Percentiles rank a stretch among this genome's conserved stretches.
These are phyloP conservation scores for Nannospalax galili DNA, from an alignment of 2,113 vertebrate genomes.

Conservation along the genomic window DNA sequence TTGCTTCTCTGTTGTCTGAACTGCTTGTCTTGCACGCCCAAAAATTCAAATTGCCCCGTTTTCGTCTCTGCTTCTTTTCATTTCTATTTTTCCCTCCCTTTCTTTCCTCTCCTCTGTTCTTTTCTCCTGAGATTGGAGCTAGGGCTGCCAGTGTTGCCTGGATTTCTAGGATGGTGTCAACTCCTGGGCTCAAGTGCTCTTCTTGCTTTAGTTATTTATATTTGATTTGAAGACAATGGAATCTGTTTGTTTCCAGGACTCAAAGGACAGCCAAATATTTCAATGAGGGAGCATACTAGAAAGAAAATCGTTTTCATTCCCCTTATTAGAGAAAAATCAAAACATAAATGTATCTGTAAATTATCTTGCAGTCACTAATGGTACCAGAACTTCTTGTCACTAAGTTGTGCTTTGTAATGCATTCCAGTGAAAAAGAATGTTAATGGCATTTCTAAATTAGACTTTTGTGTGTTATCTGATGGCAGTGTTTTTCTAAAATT, in stretches of 20 bases:
- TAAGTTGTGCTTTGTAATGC: not conserved
- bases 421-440: slow-evolving; percentile 30
- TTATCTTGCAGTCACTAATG: slow-evolving; percentile 19
- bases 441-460: slow-evolving; percentile 33
- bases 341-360: slow-evolving; percentile 58
- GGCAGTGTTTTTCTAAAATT: slow-evolving; percentile 41
- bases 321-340: slow-evolving; percentile 38
- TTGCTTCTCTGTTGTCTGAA: not conserved
- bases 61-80: not conserved
- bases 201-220: not conserved
- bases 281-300: not conserved
- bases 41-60: not conserved
- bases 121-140: not conserved
- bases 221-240: not conserved
- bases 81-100: not conserved
- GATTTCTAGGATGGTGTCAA: not conserved
- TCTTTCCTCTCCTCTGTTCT: not conserved
- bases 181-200: not conserved
- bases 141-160: too few relatives aligned
- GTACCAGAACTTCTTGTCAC: slow-evolving; percentile 9
- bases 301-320: slow-evolving; percentile 45
- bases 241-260: not conserved
- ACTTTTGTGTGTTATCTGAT: not conserved
- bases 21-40: not conserved
- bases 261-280: not conserved